phyloP scores from a whole-genome alignment of 2,113 vertebrate genomes.

The Seriola dumerili region DNA sequence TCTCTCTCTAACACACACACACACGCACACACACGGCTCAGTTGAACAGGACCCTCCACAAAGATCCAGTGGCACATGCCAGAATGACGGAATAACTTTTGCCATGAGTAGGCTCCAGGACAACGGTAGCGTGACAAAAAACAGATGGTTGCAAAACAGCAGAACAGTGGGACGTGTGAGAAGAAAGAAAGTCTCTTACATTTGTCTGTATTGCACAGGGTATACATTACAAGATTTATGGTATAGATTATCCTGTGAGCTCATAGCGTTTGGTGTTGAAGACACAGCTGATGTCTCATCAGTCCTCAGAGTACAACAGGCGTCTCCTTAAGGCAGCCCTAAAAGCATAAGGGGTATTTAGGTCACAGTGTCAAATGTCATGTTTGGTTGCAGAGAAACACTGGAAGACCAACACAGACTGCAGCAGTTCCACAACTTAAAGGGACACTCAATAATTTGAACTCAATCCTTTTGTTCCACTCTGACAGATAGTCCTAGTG shows the following conservation, averaged over 20 bases:
- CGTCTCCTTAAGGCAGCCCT: constrained; percentile 28
- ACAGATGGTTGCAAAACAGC: constrained; percentile 36
- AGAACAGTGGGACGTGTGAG: neutral
- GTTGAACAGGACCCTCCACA: constrained; percentile 53
- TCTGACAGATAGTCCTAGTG: neutral
- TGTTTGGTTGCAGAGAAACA: constrained; percentile 40
- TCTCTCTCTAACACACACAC: constrained; percentile 10
- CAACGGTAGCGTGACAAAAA: constrained; percentile 44
- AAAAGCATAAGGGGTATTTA: constrained; percentile 53
- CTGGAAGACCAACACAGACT: neutral
- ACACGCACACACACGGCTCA: neutral
- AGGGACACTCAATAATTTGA: neutral
- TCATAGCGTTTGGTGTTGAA: neutral
- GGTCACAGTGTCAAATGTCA: constrained; percentile 71
- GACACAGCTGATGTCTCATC: constrained; percentile 10
- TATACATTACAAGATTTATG: neutral
- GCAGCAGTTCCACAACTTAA: constrained; percentile 6
- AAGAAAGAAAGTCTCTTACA: neutral
- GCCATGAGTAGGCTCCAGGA: constrained; percentile 43
- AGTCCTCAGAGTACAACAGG: constrained; percentile 11
- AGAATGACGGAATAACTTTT: constrained; percentile 64
- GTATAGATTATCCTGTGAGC: neutral
- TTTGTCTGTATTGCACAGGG: neutral
- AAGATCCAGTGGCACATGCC: constrained; percentile 71
- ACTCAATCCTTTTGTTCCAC: neutral